Evolutionary conservation across 2,113 vertebrate species (phyloP).

Genomic region (Varanus komodoensis): DNA sequence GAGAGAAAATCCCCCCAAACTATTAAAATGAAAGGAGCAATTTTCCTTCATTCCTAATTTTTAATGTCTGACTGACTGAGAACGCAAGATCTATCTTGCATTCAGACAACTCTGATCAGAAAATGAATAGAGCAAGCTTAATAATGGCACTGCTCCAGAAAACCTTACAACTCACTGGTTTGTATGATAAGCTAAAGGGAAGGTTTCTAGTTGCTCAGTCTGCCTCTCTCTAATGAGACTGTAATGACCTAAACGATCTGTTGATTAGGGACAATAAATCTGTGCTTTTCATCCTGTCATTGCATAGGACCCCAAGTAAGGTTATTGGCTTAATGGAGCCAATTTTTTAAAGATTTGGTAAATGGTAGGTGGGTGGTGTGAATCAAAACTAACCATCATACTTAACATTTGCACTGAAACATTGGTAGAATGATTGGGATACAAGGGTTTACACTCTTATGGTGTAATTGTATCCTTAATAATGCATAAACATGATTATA

Average conservation of each 20-base stretch:
- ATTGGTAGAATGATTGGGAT: background rate
- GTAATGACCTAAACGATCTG: slow-evolving; percentile 92
- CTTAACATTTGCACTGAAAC: background rate
- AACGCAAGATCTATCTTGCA: background rate
- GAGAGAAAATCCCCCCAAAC: background rate
- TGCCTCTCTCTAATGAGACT: slow-evolving; percentile 87
- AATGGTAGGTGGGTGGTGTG: background rate
- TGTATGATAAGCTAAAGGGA: slow-evolving; percentile 68
- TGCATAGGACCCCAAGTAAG: slow-evolving; percentile 61
- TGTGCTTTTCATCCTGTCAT: slow-evolving; percentile 76
- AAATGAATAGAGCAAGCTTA: slow-evolving; percentile 58
- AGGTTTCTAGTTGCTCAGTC: slow-evolving; percentile 69
- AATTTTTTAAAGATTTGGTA: slow-evolving; percentile 1
- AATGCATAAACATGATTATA: background rate
- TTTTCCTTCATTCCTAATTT: background rate
- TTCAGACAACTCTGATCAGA: background rate
- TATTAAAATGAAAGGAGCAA: background rate
- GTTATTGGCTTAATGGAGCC: slow-evolving; percentile 10
- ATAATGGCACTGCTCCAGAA: slow-evolving; percentile 69
- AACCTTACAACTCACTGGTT: slow-evolving; percentile 71
- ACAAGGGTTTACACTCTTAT: background rate
- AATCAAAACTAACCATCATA: background rate
- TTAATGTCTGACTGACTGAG: background rate
- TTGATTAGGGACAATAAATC: slow-evolving; percentile 92
- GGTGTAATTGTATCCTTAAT: background rate